Base-by-base conservation (phyloP, 35 echinoderm and acorn worm genomes). In the Heliocidaris erythrogramma region DNA sequence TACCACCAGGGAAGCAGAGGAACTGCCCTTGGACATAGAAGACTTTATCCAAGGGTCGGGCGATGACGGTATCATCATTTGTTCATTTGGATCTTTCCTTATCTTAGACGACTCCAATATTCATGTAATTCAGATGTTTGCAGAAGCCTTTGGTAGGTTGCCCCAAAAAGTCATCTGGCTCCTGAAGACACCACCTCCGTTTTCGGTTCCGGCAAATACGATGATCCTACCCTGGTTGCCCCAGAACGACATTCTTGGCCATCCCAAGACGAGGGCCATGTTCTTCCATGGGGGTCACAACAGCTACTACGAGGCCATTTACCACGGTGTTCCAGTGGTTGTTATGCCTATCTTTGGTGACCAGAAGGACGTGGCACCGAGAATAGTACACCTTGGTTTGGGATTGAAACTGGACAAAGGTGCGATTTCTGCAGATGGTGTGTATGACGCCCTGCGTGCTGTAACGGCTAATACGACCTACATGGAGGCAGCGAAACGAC, bases 261-360 rank as follows among this genome's bases (percentile, higher is more conserved):
- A 94, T 87, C 85, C 84, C 9, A 32, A 94, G 49, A 86, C 71
- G 10, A 94, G 50, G 87, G 94, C 78, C 27, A 27, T 94, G 78
- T 84, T 94, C 94, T 85, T 29, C 47, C 94, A 94, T 13, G 65
- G 94, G 0, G 94, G 94, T 85, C 47, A 86, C 5, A 94, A 94
- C 47, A 86, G 71, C 13, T 49, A 86, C 17, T 50, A 86, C 27
- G 94, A 94, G 24, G 94, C 94, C 47, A 86, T 94, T 9, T 94
- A 94, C 49, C 69, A 94, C 85, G 94, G 94, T 12, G 85, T 94
- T 8, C 94, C 94, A 49, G 85, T 56, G 27, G 47, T 94, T 31
- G 85, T 86, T 32, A 48, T 86, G 47, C 94, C 94, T 47, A 12
- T 94, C 9, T 94, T 18, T 30, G 61, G 61, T 49, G 94, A 94